Evolutionary conservation across 2,888 invertebrate genomes (phyloP), one percentile per base, ranked within the genome.

Genomic region (Yponomeuta plumbellus): DNA sequence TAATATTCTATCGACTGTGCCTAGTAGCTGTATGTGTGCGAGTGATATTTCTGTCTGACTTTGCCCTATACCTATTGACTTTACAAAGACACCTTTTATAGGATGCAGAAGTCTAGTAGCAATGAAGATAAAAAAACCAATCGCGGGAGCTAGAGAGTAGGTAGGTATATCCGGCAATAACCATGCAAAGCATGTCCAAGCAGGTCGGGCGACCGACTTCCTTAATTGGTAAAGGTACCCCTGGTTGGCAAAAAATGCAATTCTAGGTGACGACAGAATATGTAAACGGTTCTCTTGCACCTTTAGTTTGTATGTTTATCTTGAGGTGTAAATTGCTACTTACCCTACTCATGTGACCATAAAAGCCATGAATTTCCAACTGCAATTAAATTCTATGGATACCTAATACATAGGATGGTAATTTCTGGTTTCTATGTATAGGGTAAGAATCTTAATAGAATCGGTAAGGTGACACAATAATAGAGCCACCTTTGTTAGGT

Each of bases 401-500:
- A n/a, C n/a, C n/a, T n/a, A 52, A 52, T 17, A 13, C 17, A 52
- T 8, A 52, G 44, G 17, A 52, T 4, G 44, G 44, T 17, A 17
- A 52, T 52, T 52, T 52, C 44, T 17, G 17, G 17, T 52, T 52
- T 52, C 44, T 52, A 52, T n/a, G n/a, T n/a, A n/a, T 52, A 52
- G 44, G 13, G 17, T 52, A 52, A 52, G 13, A 10, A 52, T 52
- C 17, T 52, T 52, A 52, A 52, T 52, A 52, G 44, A 6, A 13
- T 52, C 13, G 44, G 17, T 52, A 52, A 17, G 44, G 44, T 17
- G 44, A 52, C 44, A 52, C 13, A 52, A 52, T 52, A 52, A 52
- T 52, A 52, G 44, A 52, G 44, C 44, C 44, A 58, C 58, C 58
- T 58, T 21, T 58, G 58, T 52, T 52, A n/a, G n/a, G n/a, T n/a